Evolutionary conservation across 2,888 invertebrate genomes (phyloP), one percentile per base, ranked within the genome.

Genomic region (Mellilla xanthometata): DNA sequence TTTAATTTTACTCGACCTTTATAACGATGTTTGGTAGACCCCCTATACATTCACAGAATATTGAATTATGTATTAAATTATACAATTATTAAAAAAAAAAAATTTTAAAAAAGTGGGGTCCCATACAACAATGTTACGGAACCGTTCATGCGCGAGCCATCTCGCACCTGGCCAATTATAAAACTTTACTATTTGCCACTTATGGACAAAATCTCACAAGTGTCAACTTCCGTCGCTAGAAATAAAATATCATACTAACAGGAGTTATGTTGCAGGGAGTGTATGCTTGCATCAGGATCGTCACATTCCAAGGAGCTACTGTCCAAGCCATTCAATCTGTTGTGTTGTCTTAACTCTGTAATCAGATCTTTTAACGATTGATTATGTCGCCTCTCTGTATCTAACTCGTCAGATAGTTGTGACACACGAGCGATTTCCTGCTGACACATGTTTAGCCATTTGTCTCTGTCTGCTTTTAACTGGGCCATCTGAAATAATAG

Each of bases 231-330:
- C n/a, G n/a, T n/a, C n/a, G n/a, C n/a, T n/a, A 19, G 6, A 3
- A 1, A 19, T 1, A 1, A 19, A 19, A 19, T 1, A 19, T 5
- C 6, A 19, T 19, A 70, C 86, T 77, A 61, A 88, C 88, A 86
- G 3, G 69, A 42, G 62, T 86, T 85, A 38, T 79, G 78, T 9
- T 59, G 72, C 19, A 80, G 41, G 0, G 81, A 81, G 1, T 69
- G 75, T 3, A 76, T 55, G 48, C 83, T 87, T 0, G 77, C 56
- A 53, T 88, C 81, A 7, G 74, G 72, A 40, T 89, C 85, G 45
- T 89, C 89, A 46, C 87, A 86, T 58, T 88, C 89, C 1, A 88
- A 51, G 32, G 70, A 69, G 52, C 86, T 88, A 8, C 73, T 53
- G 43, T 87, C 82, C 0, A 85, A 42, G 2, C 70, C 56, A 39